Percentiles rank a stretch among this genome's conserved stretches.
Evolutionary conservation across 2,113 vertebrate species (phyloP).

Genomic region (Ameiurus melas): DNA sequence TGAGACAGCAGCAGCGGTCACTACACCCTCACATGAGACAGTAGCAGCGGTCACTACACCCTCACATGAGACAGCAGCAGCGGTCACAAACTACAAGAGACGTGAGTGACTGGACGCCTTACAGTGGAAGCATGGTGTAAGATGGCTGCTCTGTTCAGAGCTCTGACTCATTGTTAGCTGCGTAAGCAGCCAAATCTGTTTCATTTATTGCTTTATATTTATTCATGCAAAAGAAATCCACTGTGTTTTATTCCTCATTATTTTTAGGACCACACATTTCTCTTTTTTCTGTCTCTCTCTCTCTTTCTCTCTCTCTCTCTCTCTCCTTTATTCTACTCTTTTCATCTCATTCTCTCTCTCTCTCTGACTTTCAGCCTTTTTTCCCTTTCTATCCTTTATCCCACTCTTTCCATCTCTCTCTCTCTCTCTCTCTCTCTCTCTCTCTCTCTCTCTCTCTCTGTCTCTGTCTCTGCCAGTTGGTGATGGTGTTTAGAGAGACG

Average conservation of each 20-base stretch:
- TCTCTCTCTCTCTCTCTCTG: constrained; percentile 4
- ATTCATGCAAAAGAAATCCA: neutral
- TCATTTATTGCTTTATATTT: neutral
- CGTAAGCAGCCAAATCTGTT: neutral
- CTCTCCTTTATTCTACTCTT: neutral
- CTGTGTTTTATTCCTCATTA: constrained; percentile 2
- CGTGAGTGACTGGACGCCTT: neutral
- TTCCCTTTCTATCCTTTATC: neutral
- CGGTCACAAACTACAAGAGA: neutral
- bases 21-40: neutral
- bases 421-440: neutral
- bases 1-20: neutral
- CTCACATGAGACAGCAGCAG: neutral
- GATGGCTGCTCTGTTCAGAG: neutral
- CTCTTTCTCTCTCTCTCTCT: constrained; percentile 4
- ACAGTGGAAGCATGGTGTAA: neutral
- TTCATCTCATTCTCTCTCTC: neutral
- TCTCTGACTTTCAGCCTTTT: neutral
- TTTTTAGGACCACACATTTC: neutral
- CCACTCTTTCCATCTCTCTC: neutral
- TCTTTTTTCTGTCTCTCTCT: constrained; percentile 6
- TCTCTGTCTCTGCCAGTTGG: constrained; percentile 31
- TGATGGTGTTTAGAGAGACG: constrained; percentile 49
- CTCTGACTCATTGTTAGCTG: neutral
- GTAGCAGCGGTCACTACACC: neutral